Conservation (phyloP, 2,888 invertebrate genomes). For the Zele albiditarsus region DNA sequence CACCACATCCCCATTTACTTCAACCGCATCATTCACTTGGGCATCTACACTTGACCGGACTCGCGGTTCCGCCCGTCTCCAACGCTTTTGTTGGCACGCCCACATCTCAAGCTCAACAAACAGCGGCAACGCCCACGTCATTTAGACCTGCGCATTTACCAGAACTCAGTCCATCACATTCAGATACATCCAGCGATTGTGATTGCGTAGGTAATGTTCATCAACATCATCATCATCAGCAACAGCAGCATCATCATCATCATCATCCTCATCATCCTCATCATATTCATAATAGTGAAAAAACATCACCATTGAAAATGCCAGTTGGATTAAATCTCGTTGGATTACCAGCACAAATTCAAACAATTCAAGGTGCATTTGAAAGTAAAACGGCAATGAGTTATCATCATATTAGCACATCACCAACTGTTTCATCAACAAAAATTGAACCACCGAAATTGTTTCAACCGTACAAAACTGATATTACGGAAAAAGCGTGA, state of each 20-base stretch:
- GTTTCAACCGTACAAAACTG: constrained; percentile 85
- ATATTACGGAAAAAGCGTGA: constrained; percentile 68
- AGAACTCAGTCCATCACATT: constrained; percentile 66
- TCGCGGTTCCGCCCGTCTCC: constrained; percentile 56
- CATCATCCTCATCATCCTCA: constrained; percentile 39
- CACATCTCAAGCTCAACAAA: constrained; percentile 50
- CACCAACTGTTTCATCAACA: constrained; percentile 50
- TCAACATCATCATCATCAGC: constrained; percentile 39
- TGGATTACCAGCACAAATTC: constrained; percentile 54
- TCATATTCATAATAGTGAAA: constrained; percentile 43
- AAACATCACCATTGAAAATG: constrained; percentile 52
- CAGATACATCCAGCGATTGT: constrained; percentile 66
- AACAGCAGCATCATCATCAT: constrained; percentile 18
- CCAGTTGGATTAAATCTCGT: constrained; percentile 55
- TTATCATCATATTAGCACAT: constrained; percentile 65
- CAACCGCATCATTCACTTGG: constrained; percentile 57
- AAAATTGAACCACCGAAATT: constrained; percentile 77
- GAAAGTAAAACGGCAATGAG: constrained; percentile 50
- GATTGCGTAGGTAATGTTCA: constrained; percentile 53
- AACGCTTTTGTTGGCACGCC: constrained; percentile 58
- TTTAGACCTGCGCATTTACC: constrained; percentile 72
- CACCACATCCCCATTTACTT: constrained; percentile 57
- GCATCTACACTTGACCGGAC: constrained; percentile 59
- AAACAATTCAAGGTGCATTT: constrained; percentile 52
- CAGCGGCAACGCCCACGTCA: constrained; percentile 63